These are phyloP conservation scores for Tympanoctomys barrerae DNA, from an alignment of 2,797 vertebrate genomes.

Conservation along the genomic window DNA sequence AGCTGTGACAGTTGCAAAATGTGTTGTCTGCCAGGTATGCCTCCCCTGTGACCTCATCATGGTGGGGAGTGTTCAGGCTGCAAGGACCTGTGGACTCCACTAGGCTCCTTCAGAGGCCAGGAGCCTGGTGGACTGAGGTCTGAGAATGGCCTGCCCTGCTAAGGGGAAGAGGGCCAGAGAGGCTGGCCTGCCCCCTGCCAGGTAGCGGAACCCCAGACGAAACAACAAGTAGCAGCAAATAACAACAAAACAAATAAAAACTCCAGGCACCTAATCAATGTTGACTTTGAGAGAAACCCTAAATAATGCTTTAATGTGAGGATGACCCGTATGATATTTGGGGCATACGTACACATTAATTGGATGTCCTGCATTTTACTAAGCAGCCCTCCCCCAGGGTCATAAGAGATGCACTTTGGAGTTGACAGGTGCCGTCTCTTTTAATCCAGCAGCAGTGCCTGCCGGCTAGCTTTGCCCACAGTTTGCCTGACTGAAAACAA, in stretches of 20 bases:
- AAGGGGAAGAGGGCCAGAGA: neutral
- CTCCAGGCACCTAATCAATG: neutral
- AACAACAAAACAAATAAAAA: neutral
- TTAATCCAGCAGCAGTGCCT: neutral
- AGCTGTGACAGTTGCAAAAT: neutral
- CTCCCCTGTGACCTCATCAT: neutral
- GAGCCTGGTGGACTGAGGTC: neutral
- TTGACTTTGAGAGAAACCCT: neutral
- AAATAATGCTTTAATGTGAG: neutral
- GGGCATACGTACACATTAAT: neutral
- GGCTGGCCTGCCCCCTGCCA: neutral
- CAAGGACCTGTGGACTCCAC: fast-evolving
- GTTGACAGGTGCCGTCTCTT: neutral
- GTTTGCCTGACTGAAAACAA: neutral
- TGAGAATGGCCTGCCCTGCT: neutral
- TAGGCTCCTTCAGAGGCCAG: neutral
- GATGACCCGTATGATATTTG: neutral
- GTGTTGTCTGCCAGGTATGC: neutral
- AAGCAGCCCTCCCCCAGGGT: no score
- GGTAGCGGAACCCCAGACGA: neutral
- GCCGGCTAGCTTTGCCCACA: neutral
- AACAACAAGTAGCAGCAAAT: neutral
- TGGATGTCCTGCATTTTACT: neutral
- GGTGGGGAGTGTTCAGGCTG: neutral
- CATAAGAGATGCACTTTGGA: no score